A percentile compares a stretch with the other conserved stretches of the same genome.
phyloP scores from a whole-genome alignment of 1,140 invertebrate species.

The Mizuhopecten yessoensis region DNA sequence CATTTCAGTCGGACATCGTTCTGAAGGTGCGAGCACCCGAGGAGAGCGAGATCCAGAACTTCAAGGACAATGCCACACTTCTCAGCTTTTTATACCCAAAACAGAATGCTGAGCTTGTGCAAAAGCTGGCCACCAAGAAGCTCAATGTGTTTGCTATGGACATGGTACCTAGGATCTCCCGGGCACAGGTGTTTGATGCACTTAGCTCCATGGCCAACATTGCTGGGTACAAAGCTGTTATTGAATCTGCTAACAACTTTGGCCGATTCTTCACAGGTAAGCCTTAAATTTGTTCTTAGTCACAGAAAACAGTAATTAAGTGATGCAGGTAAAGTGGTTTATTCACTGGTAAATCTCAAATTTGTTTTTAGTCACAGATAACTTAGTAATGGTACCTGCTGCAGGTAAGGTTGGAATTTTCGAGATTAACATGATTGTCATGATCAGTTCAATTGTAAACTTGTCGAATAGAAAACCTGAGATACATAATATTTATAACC shows the following conservation, averaged over 20 bases:
- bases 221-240: constrained; percentile 94
- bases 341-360: no score
- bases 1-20: constrained; percentile 92
- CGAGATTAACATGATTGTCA: no score
- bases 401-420: no score
- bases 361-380: no score
- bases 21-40: constrained; percentile 91
- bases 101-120: constrained; percentile 91
- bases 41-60: constrained; percentile 87
- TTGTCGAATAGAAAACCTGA: no score
- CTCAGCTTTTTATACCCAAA: constrained; percentile 94
- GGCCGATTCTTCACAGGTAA: constrained; percentile 93
- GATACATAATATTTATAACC: no score
- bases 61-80: constrained; percentile 88
- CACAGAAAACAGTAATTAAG: no score
- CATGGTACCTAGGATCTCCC: constrained; percentile 91
- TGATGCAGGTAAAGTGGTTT: no score
- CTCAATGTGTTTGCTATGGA: constrained; percentile 93
- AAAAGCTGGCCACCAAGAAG: constrained; percentile 88
- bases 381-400: no score
- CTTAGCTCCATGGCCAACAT: constrained; percentile 97
- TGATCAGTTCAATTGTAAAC: no score
- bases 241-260: constrained; percentile 95
- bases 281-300: no score
- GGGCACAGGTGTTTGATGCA: constrained; percentile 95